Base-by-base conservation (phyloP, 1,140 invertebrate genomes). In the Lordiphosa stackelbergi region DNA sequence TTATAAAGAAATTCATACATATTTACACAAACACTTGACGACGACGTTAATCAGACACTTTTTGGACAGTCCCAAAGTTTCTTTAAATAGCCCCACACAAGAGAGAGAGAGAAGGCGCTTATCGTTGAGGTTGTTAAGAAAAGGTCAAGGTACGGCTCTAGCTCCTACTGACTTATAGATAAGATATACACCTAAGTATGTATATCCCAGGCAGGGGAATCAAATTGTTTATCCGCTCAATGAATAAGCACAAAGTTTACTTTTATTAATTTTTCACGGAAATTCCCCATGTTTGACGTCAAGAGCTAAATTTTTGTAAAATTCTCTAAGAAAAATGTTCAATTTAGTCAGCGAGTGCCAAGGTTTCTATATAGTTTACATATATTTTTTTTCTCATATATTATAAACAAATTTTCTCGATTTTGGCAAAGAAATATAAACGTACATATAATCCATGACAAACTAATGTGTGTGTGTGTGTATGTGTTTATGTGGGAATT, bases 251-350 rank as follows among this genome's bases (percentile, higher is more conserved):
- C 11, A 31, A 13, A 43, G 24, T 31, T 55, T 54, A 45, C 41
- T 62, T 45, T 45, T 63, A 28, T 60, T 43, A 24, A 63, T 49
- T 56, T 69, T 69, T 69, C 66, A 42, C 72, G 68, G 71, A 79
- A 83, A 71, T 79, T 79, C 66, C 70, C 73, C 60, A 24, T 24
- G 42, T 34, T 79, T 79, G 69, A 78, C 73, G 73, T 78, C 73
- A 78, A 60, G 7, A 8, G 5, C 34, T 66, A 66, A 45, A 65
- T 49, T 53, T 47, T 47, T 64, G 49, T 64, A 54, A 64, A 64
- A 46, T 36, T 64, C 36, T 13, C 35, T 35, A 38, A 41, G 42
- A 41, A 47, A 42, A 54, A 54, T 47, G 41, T 64, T 54, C 28
- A n/a, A 35, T 46, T 46, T 45, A 12, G n/a, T 9, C 13, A 41